A percentile compares a stretch with the other conserved stretches of the same genome.
These are phyloP conservation scores for Ia io DNA, from an alignment of 2,113 vertebrate genomes.

Conservation along the genomic window DNA sequence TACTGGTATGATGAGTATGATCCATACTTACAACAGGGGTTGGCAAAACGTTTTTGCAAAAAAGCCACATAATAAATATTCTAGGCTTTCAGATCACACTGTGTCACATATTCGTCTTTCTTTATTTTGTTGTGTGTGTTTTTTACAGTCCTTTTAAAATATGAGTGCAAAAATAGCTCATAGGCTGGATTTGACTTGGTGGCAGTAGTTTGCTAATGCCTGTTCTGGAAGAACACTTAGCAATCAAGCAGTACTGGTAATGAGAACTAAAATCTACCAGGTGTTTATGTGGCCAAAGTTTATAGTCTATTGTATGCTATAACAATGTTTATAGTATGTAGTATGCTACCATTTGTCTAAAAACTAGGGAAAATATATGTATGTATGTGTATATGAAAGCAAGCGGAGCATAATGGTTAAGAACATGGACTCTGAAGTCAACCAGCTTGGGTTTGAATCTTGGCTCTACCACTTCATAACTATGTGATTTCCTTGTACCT, in stretches of 20 bases:
- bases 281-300: background rate
- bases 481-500: background rate
- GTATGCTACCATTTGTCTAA: background rate
- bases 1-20: background rate
- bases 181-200: background rate
- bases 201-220: background rate
- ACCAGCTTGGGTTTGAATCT: background rate
- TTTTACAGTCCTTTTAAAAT: background rate
- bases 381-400: background rate
- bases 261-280: background rate
- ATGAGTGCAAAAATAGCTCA: background rate
- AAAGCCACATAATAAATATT: background rate
- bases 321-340: background rate
- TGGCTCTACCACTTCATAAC: background rate
- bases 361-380: background rate
- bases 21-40: background rate
- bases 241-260: background rate
- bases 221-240: background rate
- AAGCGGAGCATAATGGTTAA: background rate
- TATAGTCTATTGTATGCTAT: background rate
- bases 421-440: background rate
- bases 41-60: constrained; percentile 22
- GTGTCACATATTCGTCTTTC: background rate
- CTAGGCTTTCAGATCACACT: constrained; percentile 7
- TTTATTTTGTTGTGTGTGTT: background rate